phyloP scores from a whole-genome alignment of 2,888 invertebrate genomes.

The Xestoiulus laeticollis region DNA sequence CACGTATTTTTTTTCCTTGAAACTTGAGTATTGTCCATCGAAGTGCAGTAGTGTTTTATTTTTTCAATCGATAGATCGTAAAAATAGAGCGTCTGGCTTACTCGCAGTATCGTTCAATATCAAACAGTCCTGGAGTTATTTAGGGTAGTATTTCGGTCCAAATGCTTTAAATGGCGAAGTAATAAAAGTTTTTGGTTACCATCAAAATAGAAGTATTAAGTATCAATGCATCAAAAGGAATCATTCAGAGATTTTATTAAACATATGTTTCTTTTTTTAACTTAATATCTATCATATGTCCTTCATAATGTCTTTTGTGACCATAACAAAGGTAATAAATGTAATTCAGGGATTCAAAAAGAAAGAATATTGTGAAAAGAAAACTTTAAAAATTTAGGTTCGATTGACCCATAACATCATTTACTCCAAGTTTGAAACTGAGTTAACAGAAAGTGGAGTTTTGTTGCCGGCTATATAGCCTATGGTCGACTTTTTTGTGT shows the following conservation, averaged over 20 bases:
- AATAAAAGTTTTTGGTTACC: neutral
- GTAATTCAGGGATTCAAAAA: too few relatives aligned
- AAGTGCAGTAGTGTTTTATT: neutral
- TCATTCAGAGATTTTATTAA: neutral
- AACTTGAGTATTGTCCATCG: neutral
- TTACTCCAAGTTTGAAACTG: too few relatives aligned
- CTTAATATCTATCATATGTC: neutral
- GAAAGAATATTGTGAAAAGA: too few relatives aligned
- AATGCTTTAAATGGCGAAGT: neutral
- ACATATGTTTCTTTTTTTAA: neutral
- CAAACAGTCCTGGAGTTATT: neutral
- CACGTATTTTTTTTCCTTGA: neutral
- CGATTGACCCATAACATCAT: too few relatives aligned
- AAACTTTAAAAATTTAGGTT: too few relatives aligned
- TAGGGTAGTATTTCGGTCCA: neutral
- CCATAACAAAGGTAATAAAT: too few relatives aligned
- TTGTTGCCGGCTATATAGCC: too few relatives aligned
- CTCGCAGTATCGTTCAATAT: neutral
- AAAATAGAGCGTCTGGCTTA: conserved; percentile 5
- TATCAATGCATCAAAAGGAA: too few relatives aligned
- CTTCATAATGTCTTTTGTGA: too few relatives aligned
- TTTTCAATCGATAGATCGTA: conserved; percentile 16
- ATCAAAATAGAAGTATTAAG: too few relatives aligned
- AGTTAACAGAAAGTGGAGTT: too few relatives aligned
- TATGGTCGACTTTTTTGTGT: too few relatives aligned